These are phyloP conservation scores for Cassiopea andromeda DNA, from an alignment of 30 jellyfish, hydroid and myxozoan genomes.

Conservation along the genomic window DNA sequence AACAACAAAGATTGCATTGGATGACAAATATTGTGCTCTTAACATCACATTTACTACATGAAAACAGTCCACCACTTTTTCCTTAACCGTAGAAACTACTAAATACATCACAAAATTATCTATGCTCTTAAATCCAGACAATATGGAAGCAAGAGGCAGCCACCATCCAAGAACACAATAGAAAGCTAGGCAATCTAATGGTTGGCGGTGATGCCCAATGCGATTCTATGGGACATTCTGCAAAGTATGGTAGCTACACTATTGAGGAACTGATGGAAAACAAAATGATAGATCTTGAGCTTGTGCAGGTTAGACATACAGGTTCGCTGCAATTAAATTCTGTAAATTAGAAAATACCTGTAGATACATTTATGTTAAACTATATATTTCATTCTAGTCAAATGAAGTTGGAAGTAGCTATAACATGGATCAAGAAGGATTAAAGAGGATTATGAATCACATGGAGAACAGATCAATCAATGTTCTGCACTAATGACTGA, in stretches of 20 bases:
- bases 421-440: conserved; percentile 39
- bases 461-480: neutral
- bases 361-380: neutral
- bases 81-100: conserved; percentile 29
- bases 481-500: conserved; percentile 31
- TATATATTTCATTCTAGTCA: conserved; percentile 20
- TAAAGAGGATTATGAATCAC: conserved; percentile 24
- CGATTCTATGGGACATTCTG: conserved; percentile 40
- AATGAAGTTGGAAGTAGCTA: conserved; percentile 50
- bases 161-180: conserved; percentile 15
- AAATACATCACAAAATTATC: conserved; percentile 8
- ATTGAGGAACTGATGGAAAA: conserved; percentile 9
- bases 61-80: neutral
- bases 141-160: conserved; percentile 22
- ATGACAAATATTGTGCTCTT: too few species aligned
- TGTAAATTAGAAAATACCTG: neutral
- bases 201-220: conserved; percentile 20
- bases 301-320: conserved; percentile 11
- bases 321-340: neutral
- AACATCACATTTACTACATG: too few species aligned
- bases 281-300: conserved; percentile 28
- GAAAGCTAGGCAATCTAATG: neutral
- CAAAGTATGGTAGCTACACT: conserved; percentile 34
- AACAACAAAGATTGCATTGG: too few species aligned
- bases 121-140: neutral